Base-by-base conservation (phyloP, 1,140 invertebrate species). In the Steinernema feltiae region DNA sequence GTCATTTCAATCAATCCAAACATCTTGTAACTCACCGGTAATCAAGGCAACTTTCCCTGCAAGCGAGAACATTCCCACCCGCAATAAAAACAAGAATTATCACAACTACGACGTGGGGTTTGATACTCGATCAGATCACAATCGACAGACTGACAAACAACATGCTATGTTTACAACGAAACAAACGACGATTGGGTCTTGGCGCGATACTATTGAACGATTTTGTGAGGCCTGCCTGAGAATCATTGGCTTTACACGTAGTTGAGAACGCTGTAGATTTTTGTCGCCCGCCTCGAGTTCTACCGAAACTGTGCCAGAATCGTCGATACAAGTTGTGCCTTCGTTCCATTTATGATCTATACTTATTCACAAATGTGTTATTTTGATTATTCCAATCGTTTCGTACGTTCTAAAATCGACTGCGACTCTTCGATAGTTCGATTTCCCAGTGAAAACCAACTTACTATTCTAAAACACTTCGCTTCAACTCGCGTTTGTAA, bases 41-140 rank as follows among this genome's bases (percentile, higher is more conserved):
- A 79, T 80, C 29, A 79, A 21, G 0, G 78, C 78, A 0, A 69
- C 76, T 63, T 79, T 79, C 31, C 78, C 78, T 29, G 53, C 53
- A 17, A 79, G 48, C 12, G 53, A 63, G 24, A 63, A 15, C 53
- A 63, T 63, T 27, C 15, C n/a, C 53, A 63, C 18, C 18, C 35
- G 7, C 18, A 7, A 41, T 41, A 7, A 7, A 18, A 41, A 41
- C 7, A 41, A 41, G 7, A 41, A 7, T 7, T 41, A 41, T n/a
- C n/a, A n/a, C n/a, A n/a, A n/a, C n/a, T n/a, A n/a, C n/a, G n/a
- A n/a, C n/a, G n/a, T n/a, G n/a, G n/a, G n/a, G n/a, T n/a, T n/a
- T n/a, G n/a, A n/a, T n/a, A n/a, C n/a, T n/a, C n/a, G n/a, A n/a
- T n/a, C n/a, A n/a, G n/a, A n/a, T n/a, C n/a, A n/a, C n/a, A n/a